Conservation (phyloP, 2,888 invertebrate genomes). For the Gibbula magus region DNA sequence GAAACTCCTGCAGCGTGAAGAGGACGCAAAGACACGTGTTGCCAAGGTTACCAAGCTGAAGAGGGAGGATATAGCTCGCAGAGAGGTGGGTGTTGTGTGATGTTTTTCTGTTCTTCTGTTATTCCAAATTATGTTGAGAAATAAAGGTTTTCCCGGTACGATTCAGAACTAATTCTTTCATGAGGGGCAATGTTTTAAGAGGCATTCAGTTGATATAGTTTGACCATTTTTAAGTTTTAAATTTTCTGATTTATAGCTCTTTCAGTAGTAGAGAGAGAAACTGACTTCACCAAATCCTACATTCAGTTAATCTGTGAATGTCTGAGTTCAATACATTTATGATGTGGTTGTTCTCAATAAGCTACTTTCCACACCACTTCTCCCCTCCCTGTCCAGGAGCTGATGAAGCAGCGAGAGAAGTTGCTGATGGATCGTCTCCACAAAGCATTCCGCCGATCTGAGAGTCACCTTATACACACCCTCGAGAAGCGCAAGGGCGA, state of each 20-base stretch:
- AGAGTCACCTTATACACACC: constrained; percentile 67
- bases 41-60: constrained; percentile 62
- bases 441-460: constrained; percentile 66
- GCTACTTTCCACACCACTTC: background rate
- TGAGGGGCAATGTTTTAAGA: too few species aligned
- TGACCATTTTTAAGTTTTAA: too few species aligned
- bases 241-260: too few species aligned
- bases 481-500: constrained; percentile 69
- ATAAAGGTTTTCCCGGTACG: too few species aligned
- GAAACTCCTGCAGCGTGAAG: constrained; percentile 60
- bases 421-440: constrained; percentile 69
- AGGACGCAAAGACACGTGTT: constrained; percentile 66
- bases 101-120: too few species aligned
- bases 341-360: too few species aligned
- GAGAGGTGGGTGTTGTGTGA: constrained; percentile 51
- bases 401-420: constrained; percentile 66
- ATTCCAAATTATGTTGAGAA: too few species aligned
- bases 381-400: constrained; percentile 48
- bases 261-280: too few species aligned
- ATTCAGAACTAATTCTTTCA: too few species aligned
- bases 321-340: background rate
- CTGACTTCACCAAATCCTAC: too few species aligned
- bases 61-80: constrained; percentile 57
- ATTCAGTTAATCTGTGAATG: too few species aligned
- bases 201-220: too few species aligned